Evolutionary conservation across 2,888 invertebrate genomes (phyloP).

Genomic region (Mellilla xanthometata): DNA sequence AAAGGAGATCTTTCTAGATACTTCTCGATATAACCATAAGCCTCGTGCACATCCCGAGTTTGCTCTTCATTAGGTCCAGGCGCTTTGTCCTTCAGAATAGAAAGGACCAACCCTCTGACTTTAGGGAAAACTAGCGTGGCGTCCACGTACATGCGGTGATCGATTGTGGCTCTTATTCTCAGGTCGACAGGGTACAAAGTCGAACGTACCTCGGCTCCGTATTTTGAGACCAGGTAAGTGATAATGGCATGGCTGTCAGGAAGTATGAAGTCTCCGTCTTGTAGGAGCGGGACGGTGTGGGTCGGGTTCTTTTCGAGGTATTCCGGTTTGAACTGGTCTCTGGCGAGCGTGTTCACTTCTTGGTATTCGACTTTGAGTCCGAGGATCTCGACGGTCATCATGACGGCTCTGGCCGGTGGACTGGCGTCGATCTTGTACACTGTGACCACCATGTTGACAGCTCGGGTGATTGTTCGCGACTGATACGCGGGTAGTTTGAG

Average conservation of each 20-base stretch:
- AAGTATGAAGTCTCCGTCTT: slow-evolving; percentile 48
- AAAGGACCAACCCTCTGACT: slow-evolving; percentile 19
- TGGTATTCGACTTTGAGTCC: slow-evolving; percentile 37
- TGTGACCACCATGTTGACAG: slow-evolving; percentile 37
- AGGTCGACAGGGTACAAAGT: slow-evolving; percentile 46
- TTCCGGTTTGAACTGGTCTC: slow-evolving; percentile 40
- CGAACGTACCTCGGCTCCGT: slow-evolving; percentile 43
- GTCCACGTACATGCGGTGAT: slow-evolving; percentile 46
- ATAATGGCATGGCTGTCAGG: slow-evolving; percentile 52
- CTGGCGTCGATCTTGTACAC: slow-evolving; percentile 42
- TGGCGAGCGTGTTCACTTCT: slow-evolving; percentile 32
- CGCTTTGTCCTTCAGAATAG: slow-evolving; percentile 25
- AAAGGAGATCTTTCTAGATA: slow-evolving; percentile 42
- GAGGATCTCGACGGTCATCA: slow-evolving; percentile 43
- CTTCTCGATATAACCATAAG: slow-evolving; percentile 44
- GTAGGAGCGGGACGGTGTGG: slow-evolving; percentile 46
- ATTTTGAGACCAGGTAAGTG: slow-evolving; percentile 50
- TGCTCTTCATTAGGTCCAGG: slow-evolving; percentile 31
- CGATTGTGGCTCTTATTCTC: slow-evolving; percentile 39
- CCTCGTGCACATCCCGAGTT: slow-evolving; percentile 33
- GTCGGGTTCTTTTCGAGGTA: slow-evolving; percentile 47
- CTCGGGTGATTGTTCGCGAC: too few relatives aligned
- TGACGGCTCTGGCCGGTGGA: slow-evolving; percentile 42
- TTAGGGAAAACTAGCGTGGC: slow-evolving; percentile 38
- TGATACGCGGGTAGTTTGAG: too few relatives aligned